Conservation (phyloP, 2,888 invertebrate species). For the Aromia moschata region DNA sequence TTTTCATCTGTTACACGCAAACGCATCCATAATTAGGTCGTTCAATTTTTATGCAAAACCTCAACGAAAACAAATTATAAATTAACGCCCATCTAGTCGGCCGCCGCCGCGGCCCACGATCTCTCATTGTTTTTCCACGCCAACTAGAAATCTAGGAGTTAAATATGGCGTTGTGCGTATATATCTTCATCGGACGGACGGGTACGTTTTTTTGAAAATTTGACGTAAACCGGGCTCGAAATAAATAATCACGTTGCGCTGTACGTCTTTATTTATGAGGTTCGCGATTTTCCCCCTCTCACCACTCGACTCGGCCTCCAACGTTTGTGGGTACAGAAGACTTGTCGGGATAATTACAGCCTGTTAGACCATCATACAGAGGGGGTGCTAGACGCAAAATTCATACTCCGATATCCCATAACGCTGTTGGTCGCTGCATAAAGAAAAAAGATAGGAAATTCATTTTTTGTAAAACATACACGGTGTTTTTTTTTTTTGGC, state of each 20-base stretch:
- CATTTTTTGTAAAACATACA: too few relatives aligned
- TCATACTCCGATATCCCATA: too few relatives aligned
- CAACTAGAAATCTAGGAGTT: conserved; percentile 33
- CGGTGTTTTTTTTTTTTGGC: too few relatives aligned
- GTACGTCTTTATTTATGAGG: not conserved
- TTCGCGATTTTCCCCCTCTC: too few relatives aligned
- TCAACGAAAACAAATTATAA: conserved; percentile 29
- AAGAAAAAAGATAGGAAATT: too few relatives aligned
- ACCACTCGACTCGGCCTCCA: not conserved
- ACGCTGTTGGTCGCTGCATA: too few relatives aligned
- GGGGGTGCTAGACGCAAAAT: too few relatives aligned
- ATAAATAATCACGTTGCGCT: not conserved
- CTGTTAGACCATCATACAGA: not conserved
- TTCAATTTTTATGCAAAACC: not conserved
- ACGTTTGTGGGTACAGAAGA: not conserved
- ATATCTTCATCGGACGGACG: conserved; percentile 10
- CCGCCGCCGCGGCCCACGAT: conserved; percentile 43
- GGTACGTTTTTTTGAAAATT: conserved; percentile 3
- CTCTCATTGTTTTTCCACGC: conserved; percentile 36
- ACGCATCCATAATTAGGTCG: not conserved
- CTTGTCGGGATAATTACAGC: not conserved
- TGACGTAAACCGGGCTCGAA: not conserved
- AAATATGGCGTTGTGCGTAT: conserved; percentile 30
- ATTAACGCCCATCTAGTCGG: conserved; percentile 44
- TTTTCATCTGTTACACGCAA: not conserved